These are phyloP conservation scores for Dermochelys coriacea DNA, from an alignment of 2,797 vertebrate genomes.

Conservation along the genomic window DNA sequence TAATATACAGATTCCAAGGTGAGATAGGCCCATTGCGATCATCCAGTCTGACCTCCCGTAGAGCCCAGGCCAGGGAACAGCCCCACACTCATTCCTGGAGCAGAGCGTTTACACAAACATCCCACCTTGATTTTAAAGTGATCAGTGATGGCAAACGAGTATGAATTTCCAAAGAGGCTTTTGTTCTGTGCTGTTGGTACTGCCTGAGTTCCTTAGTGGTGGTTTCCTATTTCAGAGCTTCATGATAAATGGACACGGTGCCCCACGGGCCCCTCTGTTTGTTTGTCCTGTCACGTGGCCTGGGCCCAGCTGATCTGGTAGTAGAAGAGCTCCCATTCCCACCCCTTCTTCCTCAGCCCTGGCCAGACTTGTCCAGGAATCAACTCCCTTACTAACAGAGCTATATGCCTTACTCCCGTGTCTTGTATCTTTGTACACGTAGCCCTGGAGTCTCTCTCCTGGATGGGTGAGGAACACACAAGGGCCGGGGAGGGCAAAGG, in stretches of 20 bases:
- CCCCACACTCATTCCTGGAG: too few species aligned
- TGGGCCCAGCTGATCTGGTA: neutral
- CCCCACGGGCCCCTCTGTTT: neutral
- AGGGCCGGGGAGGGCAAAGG: too few species aligned
- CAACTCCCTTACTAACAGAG: neutral
- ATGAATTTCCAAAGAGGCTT: neutral
- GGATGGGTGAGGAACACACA: neutral
- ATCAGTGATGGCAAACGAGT: neutral
- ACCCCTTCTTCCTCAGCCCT: neutral
- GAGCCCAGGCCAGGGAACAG: too few species aligned
- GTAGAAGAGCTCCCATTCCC: neutral
- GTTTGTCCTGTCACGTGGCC: neutral
- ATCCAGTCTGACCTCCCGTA: too few species aligned
- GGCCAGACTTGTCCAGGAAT: neutral
- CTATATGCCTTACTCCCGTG: too few species aligned
- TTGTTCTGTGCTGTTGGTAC: too few species aligned
- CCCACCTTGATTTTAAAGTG: too few species aligned
- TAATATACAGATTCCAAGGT: too few species aligned
- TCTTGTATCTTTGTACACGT: neutral
- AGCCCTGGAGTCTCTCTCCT: neutral
- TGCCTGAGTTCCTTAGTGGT: neutral
- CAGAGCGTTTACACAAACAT: too few species aligned
- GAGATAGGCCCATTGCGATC: too few species aligned
- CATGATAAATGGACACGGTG: neutral
- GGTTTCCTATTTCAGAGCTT: neutral